Evolutionary conservation across 1,140 invertebrate species (phyloP), one percentile per base, ranked within the genome.

Genomic region (Procambarus clarkii): DNA sequence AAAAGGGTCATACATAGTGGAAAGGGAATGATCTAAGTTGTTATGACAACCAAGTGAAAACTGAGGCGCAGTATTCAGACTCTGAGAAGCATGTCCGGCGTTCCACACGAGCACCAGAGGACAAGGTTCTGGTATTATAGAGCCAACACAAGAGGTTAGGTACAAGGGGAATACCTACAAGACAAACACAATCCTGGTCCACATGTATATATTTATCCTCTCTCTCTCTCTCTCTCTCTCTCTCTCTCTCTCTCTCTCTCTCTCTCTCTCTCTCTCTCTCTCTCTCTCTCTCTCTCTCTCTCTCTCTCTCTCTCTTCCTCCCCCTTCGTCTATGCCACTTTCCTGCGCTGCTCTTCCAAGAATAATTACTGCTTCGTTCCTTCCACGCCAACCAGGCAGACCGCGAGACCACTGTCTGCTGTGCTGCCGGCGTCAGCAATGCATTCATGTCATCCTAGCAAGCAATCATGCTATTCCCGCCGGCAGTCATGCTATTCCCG

Each of bases 241-340:
- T 54, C 50, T 54, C 50, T 54, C 50, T 54, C 50, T 54, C 50
- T 54, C 50, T 54, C 50, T 54, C 50, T 54, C 15, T 79, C 77
- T 48, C 77, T 46, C 77, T n/a, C 34, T 13, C 77, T 34, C 45
- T 9, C 34, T 48, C 18, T 46, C 44, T 79, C 77, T 21, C 45
- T 79, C 45, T 77, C n/a, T 45, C 34, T 34, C 76, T 11, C 76
- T 77, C 76, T 46, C 76, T 77, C 76, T 44, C 45, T 46, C 76
- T 78, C 76, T 78, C 76, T 78, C 76, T 78, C 76, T 78, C 76
- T 78, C 76, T 78, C 76, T 78, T 24, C 44, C 76, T 78, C 76
- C 44, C 76, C 44, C 76, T 78, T 24, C 44, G n/a, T 78, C 76
- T 78, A n/a, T 13, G n/a, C 44, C 76, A 34, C 76, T 13, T 24